A percentile compares a stretch with the other conserved stretches of the same genome.
Conservation (phyloP, 2,797 vertebrate species). For the Sebastolobus altivelis region DNA sequence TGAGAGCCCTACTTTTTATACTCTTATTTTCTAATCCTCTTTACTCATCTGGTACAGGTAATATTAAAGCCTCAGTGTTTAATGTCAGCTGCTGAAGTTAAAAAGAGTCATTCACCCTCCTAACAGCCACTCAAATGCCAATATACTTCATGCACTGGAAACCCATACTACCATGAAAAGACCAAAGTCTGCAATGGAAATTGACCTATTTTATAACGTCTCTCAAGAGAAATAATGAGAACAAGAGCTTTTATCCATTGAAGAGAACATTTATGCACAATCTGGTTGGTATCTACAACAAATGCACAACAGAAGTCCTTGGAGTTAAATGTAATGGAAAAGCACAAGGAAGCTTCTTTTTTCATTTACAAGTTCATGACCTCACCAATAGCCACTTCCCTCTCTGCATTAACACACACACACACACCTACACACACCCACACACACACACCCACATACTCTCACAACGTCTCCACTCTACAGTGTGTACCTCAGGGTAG, state of each 20-base stretch:
- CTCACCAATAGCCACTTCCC: slow-evolving; percentile 40
- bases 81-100: neutral
- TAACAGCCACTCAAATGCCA: neutral
- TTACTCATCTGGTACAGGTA: neutral
- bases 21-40: neutral
- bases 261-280: slow-evolving; percentile 31
- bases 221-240: slow-evolving; percentile 39
- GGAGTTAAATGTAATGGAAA: slow-evolving; percentile 59
- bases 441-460: neutral
- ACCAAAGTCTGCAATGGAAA: slow-evolving; percentile 16
- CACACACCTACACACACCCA: neutral
- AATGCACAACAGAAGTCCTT: slow-evolving; percentile 52
- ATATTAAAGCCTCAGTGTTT: neutral
- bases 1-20: neutral
- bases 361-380: slow-evolving; percentile 52
- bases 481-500: slow-evolving; percentile 17
- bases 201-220: slow-evolving; percentile 16
- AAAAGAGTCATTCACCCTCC: neutral
- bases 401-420: slow-evolving; percentile 24
- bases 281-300: slow-evolving; percentile 59
- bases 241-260: slow-evolving; percentile 26
- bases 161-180: neutral
- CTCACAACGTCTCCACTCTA: slow-evolving; percentile 10
- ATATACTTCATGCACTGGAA: slow-evolving; percentile 8
- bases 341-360: slow-evolving; percentile 18